A percentile compares a stretch with the other conserved stretches of the same genome.
Conservation (phyloP, 2,797 vertebrate species). For the Gadopsis bispinosus region DNA sequence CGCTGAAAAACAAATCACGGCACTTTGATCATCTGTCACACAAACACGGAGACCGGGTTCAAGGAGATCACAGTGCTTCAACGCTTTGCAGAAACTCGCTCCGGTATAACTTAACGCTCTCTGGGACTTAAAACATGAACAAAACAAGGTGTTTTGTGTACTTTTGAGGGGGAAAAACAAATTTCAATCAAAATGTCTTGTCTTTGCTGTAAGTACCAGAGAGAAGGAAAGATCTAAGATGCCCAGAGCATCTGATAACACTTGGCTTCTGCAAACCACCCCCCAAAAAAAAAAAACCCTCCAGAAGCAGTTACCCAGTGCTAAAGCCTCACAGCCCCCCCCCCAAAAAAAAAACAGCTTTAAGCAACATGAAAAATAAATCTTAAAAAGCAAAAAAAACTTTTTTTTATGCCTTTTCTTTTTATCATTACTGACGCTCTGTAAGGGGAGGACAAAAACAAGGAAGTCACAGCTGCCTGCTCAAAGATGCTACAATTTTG, state of each 20-base stretch:
- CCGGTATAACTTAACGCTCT: slow-evolving; percentile 25
- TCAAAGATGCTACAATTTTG: slow-evolving; percentile 84
- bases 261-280: slow-evolving; percentile 52
- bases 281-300: slow-evolving; percentile 18
- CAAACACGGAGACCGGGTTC: slow-evolving; percentile 19
- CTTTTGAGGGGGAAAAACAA: background rate
- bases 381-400: slow-evolving; percentile 65
- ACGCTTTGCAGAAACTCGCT: slow-evolving; percentile 47
- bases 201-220: slow-evolving; percentile 60
- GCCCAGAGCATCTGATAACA: slow-evolving; percentile 50
- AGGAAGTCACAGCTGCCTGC: slow-evolving; percentile 82
- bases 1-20: slow-evolving; percentile 22
- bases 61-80: slow-evolving; percentile 52
- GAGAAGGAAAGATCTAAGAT: slow-evolving; percentile 45
- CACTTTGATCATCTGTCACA: slow-evolving; percentile 49
- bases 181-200: slow-evolving; percentile 18
- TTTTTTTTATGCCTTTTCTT: slow-evolving; percentile 50
- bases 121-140: slow-evolving; percentile 54
- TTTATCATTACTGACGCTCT: slow-evolving; percentile 54
- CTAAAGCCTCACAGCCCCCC: slow-evolving; percentile 45
- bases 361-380: slow-evolving; percentile 66
- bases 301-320: slow-evolving; percentile 45
- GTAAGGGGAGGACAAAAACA: slow-evolving; percentile 49
- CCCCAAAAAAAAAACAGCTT: slow-evolving; percentile 33
- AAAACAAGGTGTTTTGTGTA: background rate